These are phyloP conservation scores for Drepana falcataria DNA, from an alignment of 2,888 invertebrate species.

Conservation along the genomic window DNA sequence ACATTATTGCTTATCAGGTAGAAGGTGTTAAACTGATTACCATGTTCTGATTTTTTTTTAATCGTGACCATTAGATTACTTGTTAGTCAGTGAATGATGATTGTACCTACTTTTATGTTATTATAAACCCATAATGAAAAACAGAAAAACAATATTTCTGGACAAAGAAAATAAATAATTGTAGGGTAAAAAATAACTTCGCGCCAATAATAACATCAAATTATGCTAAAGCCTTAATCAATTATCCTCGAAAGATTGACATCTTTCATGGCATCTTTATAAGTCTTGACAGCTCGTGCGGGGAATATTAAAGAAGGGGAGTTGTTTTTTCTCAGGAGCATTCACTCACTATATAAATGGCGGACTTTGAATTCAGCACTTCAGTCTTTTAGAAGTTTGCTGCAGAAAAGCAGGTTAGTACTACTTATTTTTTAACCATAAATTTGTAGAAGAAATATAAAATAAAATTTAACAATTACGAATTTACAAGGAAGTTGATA, in stretches of 20 bases:
- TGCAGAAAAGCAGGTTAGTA: constrained; percentile 20
- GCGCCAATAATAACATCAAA: constrained; percentile 47
- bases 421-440: not conserved
- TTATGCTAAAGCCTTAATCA: constrained; percentile 39
- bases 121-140: too few relatives aligned
- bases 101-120: not conserved
- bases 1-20: too few relatives aligned
- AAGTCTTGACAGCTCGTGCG: constrained; percentile 43
- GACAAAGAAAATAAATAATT: not conserved
- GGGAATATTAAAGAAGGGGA: constrained; percentile 73
- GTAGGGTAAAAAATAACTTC: constrained; percentile 9
- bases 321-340: constrained; percentile 42
- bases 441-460: too few relatives aligned
- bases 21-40: too few relatives aligned
- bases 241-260: constrained; percentile 63
- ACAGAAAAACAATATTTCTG: constrained; percentile 6
- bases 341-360: constrained; percentile 49
- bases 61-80: too few relatives aligned
- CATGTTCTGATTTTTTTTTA: too few relatives aligned
- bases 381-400: constrained; percentile 34
- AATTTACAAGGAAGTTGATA: too few relatives aligned
- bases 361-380: constrained; percentile 19
- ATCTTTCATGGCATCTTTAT: constrained; percentile 52
- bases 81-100: too few relatives aligned
- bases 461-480: too few relatives aligned